Conservation (phyloP, 2,113 vertebrate species). For the Pelmatolapia mariae region DNA sequence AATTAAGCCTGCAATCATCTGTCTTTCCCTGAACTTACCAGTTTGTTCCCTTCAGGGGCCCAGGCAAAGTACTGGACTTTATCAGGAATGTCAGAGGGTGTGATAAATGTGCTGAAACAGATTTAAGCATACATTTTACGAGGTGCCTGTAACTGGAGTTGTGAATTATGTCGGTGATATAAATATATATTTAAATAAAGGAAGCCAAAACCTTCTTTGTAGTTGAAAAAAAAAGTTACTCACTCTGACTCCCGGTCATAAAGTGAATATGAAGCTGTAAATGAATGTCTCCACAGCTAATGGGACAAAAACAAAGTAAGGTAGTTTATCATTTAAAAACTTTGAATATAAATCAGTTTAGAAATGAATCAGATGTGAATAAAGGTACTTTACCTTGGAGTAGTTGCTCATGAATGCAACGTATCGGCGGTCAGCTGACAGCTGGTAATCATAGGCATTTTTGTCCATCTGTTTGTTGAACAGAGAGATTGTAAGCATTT, state of each 20-base stretch:
- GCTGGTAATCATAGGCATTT: conserved; percentile 77
- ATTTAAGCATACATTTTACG: not conserved
- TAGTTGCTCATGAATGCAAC: conserved; percentile 87
- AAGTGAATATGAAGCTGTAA: conserved; percentile 83
- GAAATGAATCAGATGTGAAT: not conserved
- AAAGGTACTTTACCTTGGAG: conserved; percentile 76
- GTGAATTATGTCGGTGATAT: not conserved
- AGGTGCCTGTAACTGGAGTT: not conserved
- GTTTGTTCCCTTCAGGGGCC: conserved; percentile 86
- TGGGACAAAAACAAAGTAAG: not conserved
- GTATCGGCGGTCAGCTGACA: conserved; percentile 83
- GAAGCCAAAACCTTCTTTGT: not conserved
- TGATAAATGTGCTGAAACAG: conserved; percentile 75
- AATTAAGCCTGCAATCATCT: not conserved
- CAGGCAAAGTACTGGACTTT: conserved; percentile 85
- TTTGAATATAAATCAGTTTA: not conserved
- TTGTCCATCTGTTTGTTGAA: conserved; percentile 67
- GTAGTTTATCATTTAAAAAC: not conserved
- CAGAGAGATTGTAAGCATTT: not conserved
- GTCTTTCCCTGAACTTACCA: conserved; percentile 73
- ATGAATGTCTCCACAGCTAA: conserved; percentile 92
- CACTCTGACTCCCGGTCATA: conserved; percentile 76
- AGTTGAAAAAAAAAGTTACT: conserved; percentile 12
- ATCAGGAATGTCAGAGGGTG: conserved; percentile 72
- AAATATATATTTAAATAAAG: not conserved